Conservation (phyloP, 2,113 vertebrate genomes). For the Casuarius casuarius region DNA sequence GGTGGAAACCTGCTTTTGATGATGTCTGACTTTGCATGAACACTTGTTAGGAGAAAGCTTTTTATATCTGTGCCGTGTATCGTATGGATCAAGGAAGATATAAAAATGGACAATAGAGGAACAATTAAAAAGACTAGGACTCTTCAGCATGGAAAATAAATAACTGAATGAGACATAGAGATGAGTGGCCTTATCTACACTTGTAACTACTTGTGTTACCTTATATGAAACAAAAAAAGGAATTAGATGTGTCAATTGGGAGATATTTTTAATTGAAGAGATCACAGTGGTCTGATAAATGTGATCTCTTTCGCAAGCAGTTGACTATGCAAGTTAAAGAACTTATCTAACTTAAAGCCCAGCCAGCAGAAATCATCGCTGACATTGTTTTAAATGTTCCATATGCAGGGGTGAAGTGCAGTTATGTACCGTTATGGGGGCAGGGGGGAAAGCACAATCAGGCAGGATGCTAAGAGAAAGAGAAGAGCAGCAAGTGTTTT, state of each 20-base stretch:
- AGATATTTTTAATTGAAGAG: neutral
- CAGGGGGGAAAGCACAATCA: neutral
- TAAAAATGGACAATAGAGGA: neutral
- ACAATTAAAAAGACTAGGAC: neutral
- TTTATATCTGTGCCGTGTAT: neutral
- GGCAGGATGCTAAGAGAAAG: neutral
- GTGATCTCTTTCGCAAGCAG: neutral
- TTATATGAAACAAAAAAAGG: neutral
- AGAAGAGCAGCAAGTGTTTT: neutral
- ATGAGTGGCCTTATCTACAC: neutral
- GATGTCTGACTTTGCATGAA: neutral
- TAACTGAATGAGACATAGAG: neutral
- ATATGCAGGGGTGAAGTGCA: neutral
- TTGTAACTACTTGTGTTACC: neutral
- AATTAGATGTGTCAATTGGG: fast-evolving
- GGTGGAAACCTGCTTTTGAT: neutral
- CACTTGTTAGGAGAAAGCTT: neutral
- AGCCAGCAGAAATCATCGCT: neutral
- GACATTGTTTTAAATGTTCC: neutral
- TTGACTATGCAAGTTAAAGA: neutral
- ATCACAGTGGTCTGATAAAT: neutral
- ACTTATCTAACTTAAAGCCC: neutral
- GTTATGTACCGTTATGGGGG: neutral
- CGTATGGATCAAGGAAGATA: neutral
- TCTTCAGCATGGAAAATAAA: neutral